Conservation (phyloP, 1,140 invertebrate genomes). For the Heliconius melpomene region DNA sequence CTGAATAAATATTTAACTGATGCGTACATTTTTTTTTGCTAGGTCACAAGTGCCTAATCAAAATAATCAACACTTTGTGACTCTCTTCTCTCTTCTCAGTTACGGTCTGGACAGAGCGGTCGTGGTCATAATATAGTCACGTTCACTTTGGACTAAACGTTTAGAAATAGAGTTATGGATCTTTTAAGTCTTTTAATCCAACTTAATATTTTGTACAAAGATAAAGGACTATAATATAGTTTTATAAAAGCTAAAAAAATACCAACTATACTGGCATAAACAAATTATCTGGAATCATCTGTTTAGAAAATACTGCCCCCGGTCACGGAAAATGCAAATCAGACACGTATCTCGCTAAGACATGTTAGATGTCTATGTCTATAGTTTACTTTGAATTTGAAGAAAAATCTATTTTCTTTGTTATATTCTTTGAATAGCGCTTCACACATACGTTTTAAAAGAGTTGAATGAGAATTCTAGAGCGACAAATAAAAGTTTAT, state of each 20-base stretch:
- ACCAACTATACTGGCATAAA: background rate
- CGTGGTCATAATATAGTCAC: too few species aligned
- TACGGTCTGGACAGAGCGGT: too few species aligned
- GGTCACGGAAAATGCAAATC: background rate
- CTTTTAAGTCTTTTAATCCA: too few species aligned
- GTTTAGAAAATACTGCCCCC: background rate
- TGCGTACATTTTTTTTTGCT: too few species aligned
- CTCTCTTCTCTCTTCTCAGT: too few species aligned
- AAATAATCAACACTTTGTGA: too few species aligned
- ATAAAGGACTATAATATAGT: background rate
- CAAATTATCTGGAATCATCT: background rate
- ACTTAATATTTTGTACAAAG: too few species aligned
- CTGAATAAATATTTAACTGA: too few species aligned
- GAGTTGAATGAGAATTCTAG: background rate
- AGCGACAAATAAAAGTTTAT: conserved; percentile 20
- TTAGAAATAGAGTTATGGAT: too few species aligned
- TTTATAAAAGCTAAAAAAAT: background rate
- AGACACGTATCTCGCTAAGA: background rate
- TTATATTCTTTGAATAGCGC: conserved; percentile 8
- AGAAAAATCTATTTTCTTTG: conserved; percentile 10
- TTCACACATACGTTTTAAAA: background rate
- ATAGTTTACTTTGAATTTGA: conserved; percentile 6
- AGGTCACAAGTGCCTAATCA: too few species aligned
- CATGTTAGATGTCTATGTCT: conserved; percentile 3
- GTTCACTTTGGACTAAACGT: too few species aligned